phyloP scores from a whole-genome alignment of 2,888 invertebrate genomes.

The Dynastes hyllus region DNA sequence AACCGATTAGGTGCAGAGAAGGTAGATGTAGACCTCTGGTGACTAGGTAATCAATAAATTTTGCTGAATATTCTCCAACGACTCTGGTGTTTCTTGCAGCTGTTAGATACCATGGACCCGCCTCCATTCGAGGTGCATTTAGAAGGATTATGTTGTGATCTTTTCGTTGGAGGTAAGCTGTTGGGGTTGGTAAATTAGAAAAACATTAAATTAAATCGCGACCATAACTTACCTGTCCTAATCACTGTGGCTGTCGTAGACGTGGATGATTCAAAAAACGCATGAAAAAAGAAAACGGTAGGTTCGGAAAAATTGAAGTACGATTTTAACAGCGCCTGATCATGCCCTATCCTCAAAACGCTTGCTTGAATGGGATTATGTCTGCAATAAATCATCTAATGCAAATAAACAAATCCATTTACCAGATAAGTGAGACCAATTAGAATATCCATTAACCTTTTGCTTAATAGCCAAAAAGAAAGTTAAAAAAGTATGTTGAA shows the following conservation, averaged over 20 bases:
- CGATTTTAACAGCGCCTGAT: conserved; percentile 74
- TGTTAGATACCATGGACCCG: conserved; percentile 78
- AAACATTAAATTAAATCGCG: background rate
- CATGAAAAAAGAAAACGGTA: conserved; percentile 78
- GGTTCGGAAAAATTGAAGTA: conserved; percentile 75
- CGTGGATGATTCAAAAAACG: conserved; percentile 77
- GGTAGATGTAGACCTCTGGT: conserved; percentile 74
- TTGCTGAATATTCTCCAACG: conserved; percentile 76
- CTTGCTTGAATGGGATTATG: conserved; percentile 71
- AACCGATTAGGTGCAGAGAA: conserved; percentile 76
- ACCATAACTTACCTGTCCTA: background rate
- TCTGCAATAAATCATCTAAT: conserved; percentile 67
- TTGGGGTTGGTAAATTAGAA: background rate
- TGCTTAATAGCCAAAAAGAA: too few relatives aligned
- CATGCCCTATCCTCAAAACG: conserved; percentile 69
- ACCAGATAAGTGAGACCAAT: too few relatives aligned
- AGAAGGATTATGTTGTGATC: conserved; percentile 77
- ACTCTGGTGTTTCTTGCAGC: conserved; percentile 76
- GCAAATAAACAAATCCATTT: background rate
- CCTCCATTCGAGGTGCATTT: conserved; percentile 75
- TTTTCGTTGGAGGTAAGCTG: conserved; percentile 76
- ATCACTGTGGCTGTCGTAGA: conserved; percentile 72
- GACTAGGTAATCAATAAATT: conserved; percentile 76
- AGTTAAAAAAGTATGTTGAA: too few relatives aligned
- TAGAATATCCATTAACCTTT: too few relatives aligned